A percentile compares a stretch with the other conserved stretches of the same genome.
Conservation (phyloP, 1,140 invertebrate species). For the Zaprionus vittiger region DNA sequence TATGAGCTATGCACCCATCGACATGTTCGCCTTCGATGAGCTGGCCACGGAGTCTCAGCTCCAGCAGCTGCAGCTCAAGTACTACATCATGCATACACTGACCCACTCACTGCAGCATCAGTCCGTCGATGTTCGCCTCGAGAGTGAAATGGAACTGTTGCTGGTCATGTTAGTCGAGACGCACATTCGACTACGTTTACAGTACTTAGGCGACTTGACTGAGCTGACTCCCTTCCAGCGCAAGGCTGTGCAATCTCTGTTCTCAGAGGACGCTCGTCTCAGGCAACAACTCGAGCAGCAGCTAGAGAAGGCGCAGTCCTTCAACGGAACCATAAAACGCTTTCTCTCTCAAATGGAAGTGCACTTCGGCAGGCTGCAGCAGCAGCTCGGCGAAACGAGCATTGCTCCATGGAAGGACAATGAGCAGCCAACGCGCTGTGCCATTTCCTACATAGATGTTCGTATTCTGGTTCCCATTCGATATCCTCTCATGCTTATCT, state of each 20-base stretch:
- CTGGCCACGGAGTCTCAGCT: conserved; percentile 38
- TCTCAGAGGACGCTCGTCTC: conserved; percentile 26
- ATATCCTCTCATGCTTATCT: neutral
- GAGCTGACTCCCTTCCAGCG: conserved; percentile 43
- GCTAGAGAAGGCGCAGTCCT: conserved; percentile 9
- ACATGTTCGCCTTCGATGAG: conserved; percentile 32
- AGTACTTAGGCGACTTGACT: conserved; percentile 38
- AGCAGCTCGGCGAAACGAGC: neutral
- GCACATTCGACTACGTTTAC: conserved; percentile 61
- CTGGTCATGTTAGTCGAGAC: conserved; percentile 52
- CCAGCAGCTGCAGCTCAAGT: conserved; percentile 59
- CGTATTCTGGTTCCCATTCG: neutral
- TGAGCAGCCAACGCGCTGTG: conserved; percentile 20
- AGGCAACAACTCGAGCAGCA: conserved; percentile 19
- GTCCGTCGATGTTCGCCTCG: neutral
- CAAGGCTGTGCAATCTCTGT: conserved; percentile 20
- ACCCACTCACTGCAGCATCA: conserved; percentile 17
- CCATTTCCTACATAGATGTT: conserved; percentile 55
- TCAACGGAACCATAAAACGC: neutral
- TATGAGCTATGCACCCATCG: conserved; percentile 32
- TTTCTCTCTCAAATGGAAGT: conserved; percentile 25
- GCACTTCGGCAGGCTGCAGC: conserved; percentile 44
- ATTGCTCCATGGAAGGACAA: neutral
- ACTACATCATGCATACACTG: conserved; percentile 39
- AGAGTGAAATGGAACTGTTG: conserved; percentile 44